Conservation (phyloP, 1,140 invertebrate species). For the Dermatophagoides farinae region DNA sequence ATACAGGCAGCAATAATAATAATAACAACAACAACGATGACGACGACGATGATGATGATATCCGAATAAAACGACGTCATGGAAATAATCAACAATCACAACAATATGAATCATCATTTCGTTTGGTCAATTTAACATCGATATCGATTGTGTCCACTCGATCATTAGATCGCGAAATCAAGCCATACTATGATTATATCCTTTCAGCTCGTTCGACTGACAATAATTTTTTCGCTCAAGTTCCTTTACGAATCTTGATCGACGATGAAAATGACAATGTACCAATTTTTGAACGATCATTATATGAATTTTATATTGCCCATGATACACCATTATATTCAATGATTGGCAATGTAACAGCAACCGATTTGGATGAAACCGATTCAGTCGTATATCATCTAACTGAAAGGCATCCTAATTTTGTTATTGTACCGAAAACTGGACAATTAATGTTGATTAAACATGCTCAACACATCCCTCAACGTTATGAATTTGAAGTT, state of each 20-base stretch:
- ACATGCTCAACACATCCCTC: constrained; percentile 14
- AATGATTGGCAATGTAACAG: constrained; percentile 53
- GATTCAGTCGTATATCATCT: constrained; percentile 64
- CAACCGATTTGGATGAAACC: constrained; percentile 53
- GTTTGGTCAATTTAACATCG: constrained; percentile 31
- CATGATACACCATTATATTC: constrained; percentile 42
- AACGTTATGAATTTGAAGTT: constrained; percentile 31
- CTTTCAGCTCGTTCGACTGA: constrained; percentile 50
- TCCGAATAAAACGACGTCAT: background rate
- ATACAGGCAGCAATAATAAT: too few relatives aligned
- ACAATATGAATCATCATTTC: constrained; percentile 22
- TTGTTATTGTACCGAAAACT: constrained; percentile 73
- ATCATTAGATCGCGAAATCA: constrained; percentile 47
- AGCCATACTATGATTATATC: constrained; percentile 42
- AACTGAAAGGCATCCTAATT: constrained; percentile 47
- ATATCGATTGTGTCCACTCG: constrained; percentile 44
- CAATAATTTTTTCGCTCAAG: constrained; percentile 31
- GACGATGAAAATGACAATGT: constrained; percentile 74
- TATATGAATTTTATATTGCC: constrained; percentile 52
- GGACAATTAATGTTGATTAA: constrained; percentile 60
- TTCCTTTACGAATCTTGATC: constrained; percentile 47
- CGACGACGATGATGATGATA: background rate
- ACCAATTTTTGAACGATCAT: constrained; percentile 49
- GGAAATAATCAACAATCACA: background rate
- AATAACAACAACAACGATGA: background rate